A percentile compares a stretch with the other conserved stretches of the same genome.
These are phyloP conservation scores for Brachystomella parvula DNA, from an alignment of 1,140 invertebrate genomes.

Conservation along the genomic window DNA sequence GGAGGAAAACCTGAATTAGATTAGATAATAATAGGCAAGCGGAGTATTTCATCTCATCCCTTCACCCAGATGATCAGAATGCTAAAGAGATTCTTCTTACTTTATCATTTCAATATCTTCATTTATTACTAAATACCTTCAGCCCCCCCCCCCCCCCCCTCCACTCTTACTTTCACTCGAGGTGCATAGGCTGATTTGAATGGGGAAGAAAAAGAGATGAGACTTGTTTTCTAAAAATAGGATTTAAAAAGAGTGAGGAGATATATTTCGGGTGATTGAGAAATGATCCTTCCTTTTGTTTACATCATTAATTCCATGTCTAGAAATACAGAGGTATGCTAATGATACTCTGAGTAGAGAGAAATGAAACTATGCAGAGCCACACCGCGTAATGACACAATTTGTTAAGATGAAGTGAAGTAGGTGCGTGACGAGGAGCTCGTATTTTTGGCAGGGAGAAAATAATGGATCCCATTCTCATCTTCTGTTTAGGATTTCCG, in stretches of 20 bases:
- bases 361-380: background rate
- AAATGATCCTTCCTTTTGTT: background rate
- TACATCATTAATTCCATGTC: background rate
- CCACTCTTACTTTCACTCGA: too few relatives aligned
- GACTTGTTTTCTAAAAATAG: background rate
- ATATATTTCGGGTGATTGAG: background rate
- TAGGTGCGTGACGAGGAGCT: background rate
- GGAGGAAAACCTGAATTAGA: slow-evolving; percentile 2
- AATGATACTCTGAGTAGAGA: background rate
- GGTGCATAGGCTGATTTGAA: too few relatives aligned
- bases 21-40: background rate
- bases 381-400: background rate
- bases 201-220: background rate
- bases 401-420: slow-evolving; percentile 2
- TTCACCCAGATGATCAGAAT: background rate
- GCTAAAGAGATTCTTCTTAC: background rate
- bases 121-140: background rate
- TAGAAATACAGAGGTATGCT: background rate
- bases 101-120: background rate
- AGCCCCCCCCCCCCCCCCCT: background rate
- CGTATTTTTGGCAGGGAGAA: background rate
- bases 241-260: background rate
- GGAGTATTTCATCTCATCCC: slow-evolving; percentile 11
- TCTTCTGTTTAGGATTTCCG: background rate
- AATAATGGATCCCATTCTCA: background rate